A percentile compares a stretch with the other conserved stretches of the same genome.
phyloP scores from a whole-genome alignment of 2,113 vertebrate species.

The Dinomys branickii region DNA sequence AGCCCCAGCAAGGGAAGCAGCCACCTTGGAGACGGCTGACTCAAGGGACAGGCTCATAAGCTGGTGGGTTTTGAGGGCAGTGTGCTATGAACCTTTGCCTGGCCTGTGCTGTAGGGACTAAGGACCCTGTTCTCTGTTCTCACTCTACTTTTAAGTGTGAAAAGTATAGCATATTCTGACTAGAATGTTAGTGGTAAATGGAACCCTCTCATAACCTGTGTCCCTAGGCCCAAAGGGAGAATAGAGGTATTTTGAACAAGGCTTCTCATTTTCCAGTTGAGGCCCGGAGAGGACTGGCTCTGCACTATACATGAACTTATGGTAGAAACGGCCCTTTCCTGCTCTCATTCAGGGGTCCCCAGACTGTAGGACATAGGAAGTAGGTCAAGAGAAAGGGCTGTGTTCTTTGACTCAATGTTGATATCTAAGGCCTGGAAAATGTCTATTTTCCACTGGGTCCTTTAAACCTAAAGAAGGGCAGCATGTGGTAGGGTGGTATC shows the following conservation, averaged over 20 bases:
- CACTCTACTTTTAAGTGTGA: background rate
- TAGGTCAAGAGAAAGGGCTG: background rate
- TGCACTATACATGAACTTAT: background rate
- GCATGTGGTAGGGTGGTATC: background rate
- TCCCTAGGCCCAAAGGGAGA: background rate
- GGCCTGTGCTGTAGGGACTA: background rate
- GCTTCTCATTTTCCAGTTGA: background rate
- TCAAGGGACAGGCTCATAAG: background rate
- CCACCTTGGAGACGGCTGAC: background rate
- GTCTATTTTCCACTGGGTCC: background rate
- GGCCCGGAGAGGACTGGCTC: background rate
- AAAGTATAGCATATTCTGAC: background rate
- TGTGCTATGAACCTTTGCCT: background rate
- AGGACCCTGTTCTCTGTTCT: background rate
- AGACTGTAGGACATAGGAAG: background rate
- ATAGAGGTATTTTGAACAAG: slow-evolving; percentile 22
- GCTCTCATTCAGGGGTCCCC: background rate
- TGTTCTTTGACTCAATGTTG: slow-evolving; percentile 1
- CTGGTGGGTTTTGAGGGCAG: background rate
- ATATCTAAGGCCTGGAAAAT: background rate
- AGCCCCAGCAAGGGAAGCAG: background rate
- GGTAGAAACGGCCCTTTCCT: background rate
- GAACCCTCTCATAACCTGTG: background rate
- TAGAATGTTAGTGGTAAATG: slow-evolving; percentile 22
- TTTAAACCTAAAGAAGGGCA: background rate